These are phyloP conservation scores for Alfaro cultratus DNA, from an alignment of 2,797 vertebrate species.

Conservation along the genomic window DNA sequence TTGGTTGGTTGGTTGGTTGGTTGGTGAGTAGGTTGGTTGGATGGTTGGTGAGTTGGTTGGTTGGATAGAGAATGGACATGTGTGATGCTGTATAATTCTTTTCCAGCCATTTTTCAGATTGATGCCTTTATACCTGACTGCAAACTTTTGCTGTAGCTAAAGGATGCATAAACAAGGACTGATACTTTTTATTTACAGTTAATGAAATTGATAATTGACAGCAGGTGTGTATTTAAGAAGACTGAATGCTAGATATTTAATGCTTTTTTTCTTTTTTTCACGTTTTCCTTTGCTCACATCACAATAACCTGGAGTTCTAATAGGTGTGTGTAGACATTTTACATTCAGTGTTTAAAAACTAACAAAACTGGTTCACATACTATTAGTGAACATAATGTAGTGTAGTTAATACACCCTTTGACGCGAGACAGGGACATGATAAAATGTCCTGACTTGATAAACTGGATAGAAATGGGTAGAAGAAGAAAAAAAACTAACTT, in stretches of 20 bases:
- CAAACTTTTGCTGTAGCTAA: background rate
- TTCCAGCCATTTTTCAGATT: too few relatives aligned
- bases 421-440: background rate
- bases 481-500: too few relatives aligned
- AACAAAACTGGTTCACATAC: background rate
- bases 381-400: background rate
- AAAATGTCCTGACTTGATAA: background rate
- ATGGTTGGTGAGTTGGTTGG: too few relatives aligned
- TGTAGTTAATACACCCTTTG: background rate
- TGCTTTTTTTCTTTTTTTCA: too few relatives aligned
- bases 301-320: background rate
- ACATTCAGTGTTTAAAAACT: background rate
- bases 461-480: background rate
- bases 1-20: too few relatives aligned
- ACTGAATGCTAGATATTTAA: background rate
- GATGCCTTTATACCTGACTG: too few relatives aligned
- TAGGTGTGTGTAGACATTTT: background rate
- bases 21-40: too few relatives aligned
- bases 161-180: background rate
- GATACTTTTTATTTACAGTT: background rate
- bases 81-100: too few relatives aligned
- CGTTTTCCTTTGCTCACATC: background rate
- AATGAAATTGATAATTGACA: background rate
- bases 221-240: background rate
- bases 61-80: too few relatives aligned